Evolutionary conservation across 2,888 invertebrate species (phyloP).

Genomic region (Germaria angustata): DNA sequence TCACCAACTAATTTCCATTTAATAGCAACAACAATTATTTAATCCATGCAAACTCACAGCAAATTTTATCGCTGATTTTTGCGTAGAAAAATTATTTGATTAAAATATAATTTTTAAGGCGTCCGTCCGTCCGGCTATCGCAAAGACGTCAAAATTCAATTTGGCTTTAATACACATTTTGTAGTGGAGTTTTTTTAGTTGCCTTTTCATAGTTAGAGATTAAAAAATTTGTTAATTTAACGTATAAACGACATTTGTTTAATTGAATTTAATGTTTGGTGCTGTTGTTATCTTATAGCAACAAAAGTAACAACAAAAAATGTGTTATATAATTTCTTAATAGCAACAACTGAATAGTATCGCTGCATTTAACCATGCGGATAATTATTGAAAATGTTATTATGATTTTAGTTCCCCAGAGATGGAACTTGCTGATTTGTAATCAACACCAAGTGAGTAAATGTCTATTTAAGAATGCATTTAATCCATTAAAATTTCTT

Average conservation of each 20-base stretch:
- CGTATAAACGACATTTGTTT: constrained; percentile 61
- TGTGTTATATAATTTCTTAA: constrained; percentile 51
- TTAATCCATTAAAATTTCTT: too few relatives aligned
- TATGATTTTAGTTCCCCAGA: not conserved
- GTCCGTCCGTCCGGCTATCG: too few relatives aligned
- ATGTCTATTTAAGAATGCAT: too few relatives aligned
- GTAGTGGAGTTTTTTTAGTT: not conserved
- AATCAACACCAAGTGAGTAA: too few relatives aligned
- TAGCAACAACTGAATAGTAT: constrained; percentile 15
- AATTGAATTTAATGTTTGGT: constrained; percentile 60
- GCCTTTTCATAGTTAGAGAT: not conserved
- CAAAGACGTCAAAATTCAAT: constrained; percentile 12
- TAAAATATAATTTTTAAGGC: not conserved
- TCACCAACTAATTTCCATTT: constrained; percentile 49
- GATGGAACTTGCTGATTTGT: constrained; percentile 1
- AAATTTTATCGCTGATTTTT: not conserved
- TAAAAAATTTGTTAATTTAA: constrained; percentile 62
- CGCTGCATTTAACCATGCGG: constrained; percentile 5
- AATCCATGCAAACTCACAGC: constrained; percentile 24
- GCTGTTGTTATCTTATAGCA: constrained; percentile 8
- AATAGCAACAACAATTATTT: constrained; percentile 28
- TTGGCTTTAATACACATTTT: constrained; percentile 24
- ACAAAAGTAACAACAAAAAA: not conserved
- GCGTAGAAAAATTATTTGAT: constrained; percentile 23
- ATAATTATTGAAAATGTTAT: not conserved